These are phyloP conservation scores for Ypsolopha sequella DNA, from an alignment of 2,888 invertebrate species.

Conservation along the genomic window DNA sequence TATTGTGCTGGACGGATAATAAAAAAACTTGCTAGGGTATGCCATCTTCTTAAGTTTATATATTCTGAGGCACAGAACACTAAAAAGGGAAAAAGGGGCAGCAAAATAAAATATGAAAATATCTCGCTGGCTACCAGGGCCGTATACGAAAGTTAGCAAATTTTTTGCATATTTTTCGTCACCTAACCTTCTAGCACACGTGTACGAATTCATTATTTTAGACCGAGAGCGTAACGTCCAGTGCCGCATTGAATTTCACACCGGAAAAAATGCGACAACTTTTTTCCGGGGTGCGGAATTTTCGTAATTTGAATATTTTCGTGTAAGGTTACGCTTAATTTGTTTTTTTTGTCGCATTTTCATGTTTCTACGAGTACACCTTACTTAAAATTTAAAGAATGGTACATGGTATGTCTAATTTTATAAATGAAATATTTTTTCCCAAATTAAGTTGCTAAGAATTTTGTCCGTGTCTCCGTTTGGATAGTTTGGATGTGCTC, in stretches of 20 bases:
- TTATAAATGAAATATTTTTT: no score
- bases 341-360: background rate
- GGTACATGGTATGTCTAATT: no score
- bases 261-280: background rate
- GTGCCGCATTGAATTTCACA: background rate
- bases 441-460: no score
- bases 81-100: no score
- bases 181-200: background rate
- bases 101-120: background rate
- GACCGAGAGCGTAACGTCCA: background rate
- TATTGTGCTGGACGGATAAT: no score
- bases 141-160: background rate
- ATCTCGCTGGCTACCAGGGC: background rate
- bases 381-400: no score
- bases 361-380: no score
- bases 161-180: background rate
- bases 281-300: background rate
- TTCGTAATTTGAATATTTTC: background rate
- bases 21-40: no score
- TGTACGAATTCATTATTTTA: slow-evolving; percentile 1
- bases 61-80: no score
- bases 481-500: no score
- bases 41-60: no score
- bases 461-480: no score
- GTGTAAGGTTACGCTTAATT: background rate